These are phyloP conservation scores for Phalacrocorax carbo DNA, from an alignment of 2,113 vertebrate species.

Conservation along the genomic window DNA sequence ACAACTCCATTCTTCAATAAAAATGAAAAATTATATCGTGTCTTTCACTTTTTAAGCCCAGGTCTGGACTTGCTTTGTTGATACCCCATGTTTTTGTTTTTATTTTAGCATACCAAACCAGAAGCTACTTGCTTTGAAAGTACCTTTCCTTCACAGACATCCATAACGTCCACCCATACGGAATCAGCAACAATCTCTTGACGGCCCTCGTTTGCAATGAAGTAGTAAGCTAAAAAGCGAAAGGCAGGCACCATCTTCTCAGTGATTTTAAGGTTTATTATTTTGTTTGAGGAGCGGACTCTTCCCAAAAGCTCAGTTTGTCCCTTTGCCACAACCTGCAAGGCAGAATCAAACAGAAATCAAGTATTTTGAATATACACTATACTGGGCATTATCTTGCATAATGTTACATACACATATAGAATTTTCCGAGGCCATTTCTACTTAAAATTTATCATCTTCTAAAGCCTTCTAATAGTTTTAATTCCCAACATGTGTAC, in stretches of 20 bases:
- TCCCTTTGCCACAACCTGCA: conserved; percentile 70
- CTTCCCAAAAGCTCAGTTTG: conserved; percentile 36
- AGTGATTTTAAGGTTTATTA: conserved; percentile 36
- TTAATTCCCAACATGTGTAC: neutral
- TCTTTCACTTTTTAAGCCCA: neutral
- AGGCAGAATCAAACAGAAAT: neutral
- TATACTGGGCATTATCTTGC: neutral
- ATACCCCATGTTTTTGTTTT: neutral
- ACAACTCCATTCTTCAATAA: neutral
- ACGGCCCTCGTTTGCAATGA: neutral
- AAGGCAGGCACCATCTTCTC: conserved; percentile 77
- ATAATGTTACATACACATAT: neutral
- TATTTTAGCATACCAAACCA: neutral
- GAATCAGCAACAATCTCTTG: conserved; percentile 78
- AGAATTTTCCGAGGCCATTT: neutral
- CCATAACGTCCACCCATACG: conserved; percentile 76
- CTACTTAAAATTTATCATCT: neutral
- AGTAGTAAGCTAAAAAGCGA: conserved; percentile 80
- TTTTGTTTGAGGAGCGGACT: conserved; percentile 39
- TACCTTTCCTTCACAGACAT: conserved; percentile 76
- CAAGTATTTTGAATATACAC: neutral
- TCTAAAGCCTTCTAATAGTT: neutral
- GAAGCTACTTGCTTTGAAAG: neutral
- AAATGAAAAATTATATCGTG: neutral
- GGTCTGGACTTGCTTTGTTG: neutral